Evolutionary conservation across 2,797 vertebrate genomes (phyloP).

Genomic region (Euphonia xanthogaster): DNA sequence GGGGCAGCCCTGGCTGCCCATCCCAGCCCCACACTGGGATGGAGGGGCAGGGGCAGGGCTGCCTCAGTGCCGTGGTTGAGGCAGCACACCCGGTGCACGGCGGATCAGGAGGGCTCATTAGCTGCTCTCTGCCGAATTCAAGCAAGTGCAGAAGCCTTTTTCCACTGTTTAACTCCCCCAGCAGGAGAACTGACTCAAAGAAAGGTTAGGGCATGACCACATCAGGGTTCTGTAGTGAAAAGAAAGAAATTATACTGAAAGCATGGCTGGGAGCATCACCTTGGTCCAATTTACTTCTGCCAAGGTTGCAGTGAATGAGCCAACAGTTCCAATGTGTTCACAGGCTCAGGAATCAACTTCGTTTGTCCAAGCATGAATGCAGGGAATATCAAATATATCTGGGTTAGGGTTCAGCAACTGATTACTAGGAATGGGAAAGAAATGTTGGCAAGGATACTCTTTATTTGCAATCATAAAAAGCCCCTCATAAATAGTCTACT

Average conservation of each 20-base stretch:
- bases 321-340: neutral
- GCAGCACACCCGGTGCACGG: rapidly evolving
- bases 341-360: neutral
- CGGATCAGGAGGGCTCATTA: slow-evolving; percentile 37
- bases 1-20: rapidly evolving
- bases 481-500: neutral
- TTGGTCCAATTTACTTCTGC: slow-evolving; percentile 26
- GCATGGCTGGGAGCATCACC: neutral
- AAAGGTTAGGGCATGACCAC: slow-evolving; percentile 26
- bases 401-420: neutral
- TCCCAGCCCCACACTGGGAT: rapidly evolving
- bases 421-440: neutral
- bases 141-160: slow-evolving; percentile 1
- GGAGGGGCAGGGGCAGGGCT: rapidly evolving
- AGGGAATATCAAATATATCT: neutral
- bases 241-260: slow-evolving; percentile 4
- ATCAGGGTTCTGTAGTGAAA: neutral
- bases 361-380: neutral
- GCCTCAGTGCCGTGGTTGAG: rapidly evolving
- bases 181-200: slow-evolving; percentile 30
- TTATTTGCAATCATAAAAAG: neutral
- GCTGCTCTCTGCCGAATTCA: neutral
- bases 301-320: neutral
- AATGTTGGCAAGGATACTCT: neutral
- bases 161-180: neutral